Percentiles rank a stretch among this genome's conserved stretches.
These are phyloP conservation scores for Ctenochaetus hawaiiensis DNA, from an alignment of 2,797 vertebrate genomes.

Conservation along the genomic window DNA sequence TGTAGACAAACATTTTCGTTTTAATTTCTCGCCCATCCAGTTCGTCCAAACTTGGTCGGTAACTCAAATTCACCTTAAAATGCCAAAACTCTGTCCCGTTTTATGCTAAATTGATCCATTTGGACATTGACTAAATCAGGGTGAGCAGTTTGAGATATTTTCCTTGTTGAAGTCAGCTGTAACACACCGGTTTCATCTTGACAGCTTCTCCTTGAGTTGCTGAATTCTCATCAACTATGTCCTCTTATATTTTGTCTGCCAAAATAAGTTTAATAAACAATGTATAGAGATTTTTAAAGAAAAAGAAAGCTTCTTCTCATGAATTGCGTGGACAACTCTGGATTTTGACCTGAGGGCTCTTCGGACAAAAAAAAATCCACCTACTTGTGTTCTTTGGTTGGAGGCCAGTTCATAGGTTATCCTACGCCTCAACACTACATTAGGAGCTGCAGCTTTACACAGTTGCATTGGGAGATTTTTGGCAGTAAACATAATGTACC, in stretches of 20 bases:
- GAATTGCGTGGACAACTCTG: slow-evolving; percentile 16
- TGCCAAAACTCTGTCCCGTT: too few relatives aligned
- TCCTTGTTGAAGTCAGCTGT: not conserved
- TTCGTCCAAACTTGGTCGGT: not conserved
- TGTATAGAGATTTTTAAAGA: not conserved
- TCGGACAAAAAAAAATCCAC: slow-evolving; percentile 58
- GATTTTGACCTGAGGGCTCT: slow-evolving; percentile 61
- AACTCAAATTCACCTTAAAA: too few relatives aligned
- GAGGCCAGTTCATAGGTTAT: slow-evolving; percentile 77
- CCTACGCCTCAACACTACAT: slow-evolving; percentile 52
- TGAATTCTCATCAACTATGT: not conserved
- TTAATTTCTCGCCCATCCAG: not conserved
- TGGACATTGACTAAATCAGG: too few relatives aligned
- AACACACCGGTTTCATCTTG: not conserved
- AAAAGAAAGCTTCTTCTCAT: slow-evolving; percentile 15
- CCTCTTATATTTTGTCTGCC: not conserved
- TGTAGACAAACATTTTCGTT: not conserved
- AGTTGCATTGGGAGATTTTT: slow-evolving; percentile 49
- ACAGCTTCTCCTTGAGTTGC: not conserved
- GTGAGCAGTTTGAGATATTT: too few relatives aligned
- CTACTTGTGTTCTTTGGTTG: slow-evolving; percentile 76
- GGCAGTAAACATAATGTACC: slow-evolving; percentile 50
- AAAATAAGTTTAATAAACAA: slow-evolving; percentile 15
- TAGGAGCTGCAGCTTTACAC: slow-evolving; percentile 32
- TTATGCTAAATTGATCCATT: too few relatives aligned